Conservation (phyloP, 1,140 invertebrate genomes). For the Lycorma delicatula region DNA sequence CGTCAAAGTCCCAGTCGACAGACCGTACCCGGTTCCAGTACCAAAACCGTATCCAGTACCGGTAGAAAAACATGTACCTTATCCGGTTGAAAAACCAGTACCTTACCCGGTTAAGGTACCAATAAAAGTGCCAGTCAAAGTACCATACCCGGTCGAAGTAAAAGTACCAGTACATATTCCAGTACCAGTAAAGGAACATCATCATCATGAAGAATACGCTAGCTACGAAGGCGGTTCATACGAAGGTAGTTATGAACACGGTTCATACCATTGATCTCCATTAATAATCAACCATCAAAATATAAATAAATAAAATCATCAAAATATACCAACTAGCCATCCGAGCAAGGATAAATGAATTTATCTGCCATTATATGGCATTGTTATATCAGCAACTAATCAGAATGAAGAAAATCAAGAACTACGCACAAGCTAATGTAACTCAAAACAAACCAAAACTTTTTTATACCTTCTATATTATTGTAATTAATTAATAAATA, state of each 20-base stretch:
- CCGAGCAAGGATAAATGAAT: too few species aligned
- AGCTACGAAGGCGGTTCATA: constrained; percentile 6
- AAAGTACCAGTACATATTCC: constrained; percentile 49
- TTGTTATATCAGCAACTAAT: too few species aligned
- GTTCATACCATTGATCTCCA: constrained; percentile 3
- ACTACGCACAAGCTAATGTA: too few species aligned
- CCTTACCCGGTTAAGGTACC: constrained; percentile 49
- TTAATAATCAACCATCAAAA: too few species aligned
- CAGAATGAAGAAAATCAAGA: too few species aligned
- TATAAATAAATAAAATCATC: too few species aligned
- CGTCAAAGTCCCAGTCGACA: constrained; percentile 52
- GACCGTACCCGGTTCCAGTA: constrained; percentile 39
- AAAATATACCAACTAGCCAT: too few species aligned
- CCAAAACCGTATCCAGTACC: constrained; percentile 42
- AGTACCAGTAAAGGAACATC: constrained; percentile 40
- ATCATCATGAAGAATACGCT: constrained; percentile 32
- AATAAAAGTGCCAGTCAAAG: constrained; percentile 39
- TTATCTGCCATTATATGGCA: too few species aligned
- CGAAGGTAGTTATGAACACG: neutral
- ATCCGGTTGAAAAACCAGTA: constrained; percentile 54
- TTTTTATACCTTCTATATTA: too few species aligned
- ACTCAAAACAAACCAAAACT: too few species aligned
- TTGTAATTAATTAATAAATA: too few species aligned
- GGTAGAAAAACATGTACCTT: constrained; percentile 66
- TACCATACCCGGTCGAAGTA: constrained; percentile 38